Conservation (phyloP, 2,888 invertebrate species). For the Nephrotoma guestfalica region DNA sequence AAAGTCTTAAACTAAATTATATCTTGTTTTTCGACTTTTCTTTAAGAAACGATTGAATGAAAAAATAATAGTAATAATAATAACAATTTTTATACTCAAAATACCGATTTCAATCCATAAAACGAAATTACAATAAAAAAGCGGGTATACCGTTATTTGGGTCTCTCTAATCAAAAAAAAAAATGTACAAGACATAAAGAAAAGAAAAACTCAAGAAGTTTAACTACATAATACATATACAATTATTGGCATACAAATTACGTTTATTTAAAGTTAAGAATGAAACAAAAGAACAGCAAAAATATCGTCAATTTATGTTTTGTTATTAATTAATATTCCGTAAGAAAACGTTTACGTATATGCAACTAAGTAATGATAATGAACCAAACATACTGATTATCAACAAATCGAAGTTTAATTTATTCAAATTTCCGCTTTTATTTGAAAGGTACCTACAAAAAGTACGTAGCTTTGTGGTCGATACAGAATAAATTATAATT, state of each 20-base stretch:
- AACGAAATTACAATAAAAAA: not conserved
- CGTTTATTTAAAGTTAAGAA: not conserved
- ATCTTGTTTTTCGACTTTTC: not conserved
- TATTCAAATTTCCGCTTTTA: not conserved
- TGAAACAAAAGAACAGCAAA: not conserved
- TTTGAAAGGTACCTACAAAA: not conserved
- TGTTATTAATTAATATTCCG: not conserved
- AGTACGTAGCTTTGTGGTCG: not conserved
- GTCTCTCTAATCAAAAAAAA: not conserved
- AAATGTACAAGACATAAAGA: not conserved
- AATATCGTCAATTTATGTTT: not conserved
- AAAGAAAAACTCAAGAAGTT: not conserved
- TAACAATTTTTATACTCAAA: not conserved
- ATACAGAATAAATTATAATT: not conserved
- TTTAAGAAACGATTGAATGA: not conserved
- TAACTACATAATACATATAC: not conserved
- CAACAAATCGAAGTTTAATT: not conserved
- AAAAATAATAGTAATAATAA: not conserved
- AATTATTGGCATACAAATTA: not conserved
- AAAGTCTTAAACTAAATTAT: not conserved
- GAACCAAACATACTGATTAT: not conserved
- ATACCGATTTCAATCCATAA: not conserved
- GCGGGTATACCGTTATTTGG: not conserved
- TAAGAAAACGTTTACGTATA: not conserved
- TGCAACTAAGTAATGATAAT: not conserved